Conservation (phyloP, 2,888 invertebrate genomes). For the Ennomos quercinarius region DNA sequence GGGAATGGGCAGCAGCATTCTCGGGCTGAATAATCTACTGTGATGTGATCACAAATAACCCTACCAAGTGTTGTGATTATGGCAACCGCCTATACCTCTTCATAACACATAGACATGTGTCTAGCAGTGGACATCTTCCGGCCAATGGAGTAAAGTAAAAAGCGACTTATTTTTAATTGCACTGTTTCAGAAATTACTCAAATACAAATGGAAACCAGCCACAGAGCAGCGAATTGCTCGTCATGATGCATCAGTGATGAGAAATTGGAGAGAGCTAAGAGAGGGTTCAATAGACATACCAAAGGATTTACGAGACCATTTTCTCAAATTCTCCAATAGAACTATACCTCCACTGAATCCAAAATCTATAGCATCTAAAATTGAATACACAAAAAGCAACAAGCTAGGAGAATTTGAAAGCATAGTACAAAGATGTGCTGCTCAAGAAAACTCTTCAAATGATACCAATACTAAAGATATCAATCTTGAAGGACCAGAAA, state of each 20-base stretch:
- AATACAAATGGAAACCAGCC: slow-evolving; percentile 87
- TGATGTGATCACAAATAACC: too few relatives aligned
- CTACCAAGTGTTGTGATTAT: too few relatives aligned
- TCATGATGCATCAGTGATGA: slow-evolving; percentile 88
- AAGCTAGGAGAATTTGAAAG: slow-evolving; percentile 78
- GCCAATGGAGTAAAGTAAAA: too few relatives aligned
- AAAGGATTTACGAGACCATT: slow-evolving; percentile 82
- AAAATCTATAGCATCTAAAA: slow-evolving; percentile 60
- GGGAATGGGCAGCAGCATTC: too few relatives aligned
- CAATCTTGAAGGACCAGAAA: slow-evolving; percentile 20
- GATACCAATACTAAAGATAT: slow-evolving; percentile 21
- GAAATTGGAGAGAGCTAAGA: slow-evolving; percentile 89
- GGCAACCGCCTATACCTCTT: too few relatives aligned
- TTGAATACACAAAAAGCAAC: slow-evolving; percentile 59
- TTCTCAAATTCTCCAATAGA: slow-evolving; percentile 88
- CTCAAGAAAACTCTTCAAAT: slow-evolving; percentile 42
- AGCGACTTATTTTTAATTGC: background rate
- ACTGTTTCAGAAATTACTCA: slow-evolving; percentile 86
- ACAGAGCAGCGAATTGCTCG: slow-evolving; percentile 83
- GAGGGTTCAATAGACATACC: slow-evolving; percentile 81
- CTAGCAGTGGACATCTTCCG: too few relatives aligned
- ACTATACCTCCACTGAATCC: slow-evolving; percentile 73
- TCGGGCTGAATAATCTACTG: too few relatives aligned
- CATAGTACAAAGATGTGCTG: slow-evolving; percentile 76
- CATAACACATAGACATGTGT: too few relatives aligned